Base-by-base conservation (phyloP, 2,888 invertebrate genomes). In the Scaptomyza caliginosa region DNA sequence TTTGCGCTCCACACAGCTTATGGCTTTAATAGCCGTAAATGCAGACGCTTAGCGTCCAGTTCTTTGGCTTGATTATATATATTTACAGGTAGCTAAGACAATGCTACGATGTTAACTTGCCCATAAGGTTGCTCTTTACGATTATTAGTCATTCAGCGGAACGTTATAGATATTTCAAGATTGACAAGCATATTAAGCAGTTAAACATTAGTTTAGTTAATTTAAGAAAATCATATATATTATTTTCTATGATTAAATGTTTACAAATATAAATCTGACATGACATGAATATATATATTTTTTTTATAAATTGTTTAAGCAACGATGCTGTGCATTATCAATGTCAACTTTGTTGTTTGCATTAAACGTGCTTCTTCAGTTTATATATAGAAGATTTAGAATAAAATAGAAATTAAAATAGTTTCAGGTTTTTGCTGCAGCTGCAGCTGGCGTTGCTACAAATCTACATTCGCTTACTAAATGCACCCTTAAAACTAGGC, bases 21-120 rank as follows among this genome's bases (percentile, higher is more conserved):
- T 80, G 81, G 74, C 77, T 80, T 81, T 81, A 81, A 81, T 81
- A 81, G 81, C 86, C 65, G 67, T 74, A 75, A 75, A 67, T 76
- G 67, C 62, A 66, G 70, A 60, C 57, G 62, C 59, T 80, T 54
- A 83, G 80, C 60, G 80, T 65, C 70, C 51, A 34, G n/a, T 54
- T 65, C 56, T 54, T 34, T 56, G 24, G 19, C 76, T 67, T 76
- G 77, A 76, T 76, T 76, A 67, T 67, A 76, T 55, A 52, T 36
- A 51, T 60, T 42, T 52, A 46, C 48, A 62, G 67, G 68, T 39
- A 45, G 59, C 36, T 19, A 30, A 17, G 8, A 45, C 28, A 8
- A 32, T 57, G 36, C 24, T 46, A 40, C 24, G 6, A 30, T 19
- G 39, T 30, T 38, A 39, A 55, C 49, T 73, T 39, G 28, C 39